Evolutionary conservation across 2,797 vertebrate species (phyloP), one percentile per base, ranked within the genome.

Genomic region (Pipistrellus kuhlii): DNA sequence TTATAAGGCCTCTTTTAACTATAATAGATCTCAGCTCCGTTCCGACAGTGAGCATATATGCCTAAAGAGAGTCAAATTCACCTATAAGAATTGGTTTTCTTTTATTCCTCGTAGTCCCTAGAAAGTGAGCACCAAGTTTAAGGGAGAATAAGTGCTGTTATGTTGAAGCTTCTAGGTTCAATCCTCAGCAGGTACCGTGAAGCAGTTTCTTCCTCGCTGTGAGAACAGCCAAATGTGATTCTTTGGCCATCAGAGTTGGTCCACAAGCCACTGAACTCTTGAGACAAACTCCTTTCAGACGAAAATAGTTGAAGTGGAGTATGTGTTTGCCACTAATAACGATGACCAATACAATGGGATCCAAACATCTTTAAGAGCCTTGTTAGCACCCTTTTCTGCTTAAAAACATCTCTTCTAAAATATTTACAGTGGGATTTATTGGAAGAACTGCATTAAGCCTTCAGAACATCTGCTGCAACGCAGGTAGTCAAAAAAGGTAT

Each of bases 341-440:
- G 30, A 10, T 48, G 78, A 72, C 71, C 73, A 71, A 57, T 71
- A 90, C n/a, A 57, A 78, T 18, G n/a, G 51, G 44, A 81, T 46
- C 53, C 35, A 77, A 59, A 38, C 64, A 89, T 48, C 66, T 72
- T 84, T 72, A 53, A 86, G 78, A 75, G 71, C 1, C 9, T 83
- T 38, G 23, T 71, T 38, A 25, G 41, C 44, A 44, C 44, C 44
- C 44, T 44, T 44, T 44, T 44, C 44, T 44, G 44, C 44, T 44
- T 44, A 44, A 44, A 90, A 90, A 75, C 44, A 48, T n/a, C 44
- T 73, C 20, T 75, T 71, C 2, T 1, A 21, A 18, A 93, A 76
- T 32, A 96, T 85, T 89, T 94, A 76, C 85, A 84, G 48, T 90
- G 68, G 59, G 62, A 92, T 96, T 97, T 95, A 96, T 96, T 89